Evolutionary conservation across 2,113 vertebrate genomes (phyloP).

Genomic region (Phaetusa simplex): DNA sequence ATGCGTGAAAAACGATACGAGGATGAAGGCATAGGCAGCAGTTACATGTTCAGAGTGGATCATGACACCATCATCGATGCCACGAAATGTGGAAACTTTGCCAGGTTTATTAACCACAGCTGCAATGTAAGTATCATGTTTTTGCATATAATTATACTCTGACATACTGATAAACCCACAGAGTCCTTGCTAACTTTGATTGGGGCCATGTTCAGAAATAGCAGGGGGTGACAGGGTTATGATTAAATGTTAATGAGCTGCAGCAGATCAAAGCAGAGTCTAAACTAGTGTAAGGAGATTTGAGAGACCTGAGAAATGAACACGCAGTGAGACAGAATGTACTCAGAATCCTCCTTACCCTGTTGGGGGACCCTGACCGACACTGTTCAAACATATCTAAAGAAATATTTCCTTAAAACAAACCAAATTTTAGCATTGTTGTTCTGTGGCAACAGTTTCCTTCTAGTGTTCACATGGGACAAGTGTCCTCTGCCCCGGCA

Average conservation of each 20-base stretch:
- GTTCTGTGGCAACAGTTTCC: background rate
- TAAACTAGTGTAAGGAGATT: background rate
- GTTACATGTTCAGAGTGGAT: constrained; percentile 99
- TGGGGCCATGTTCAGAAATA: background rate
- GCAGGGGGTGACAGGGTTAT: background rate
- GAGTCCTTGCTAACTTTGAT: background rate
- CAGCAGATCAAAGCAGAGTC: background rate
- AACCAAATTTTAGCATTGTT: background rate
- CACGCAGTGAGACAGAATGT: background rate
- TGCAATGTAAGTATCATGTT: constrained; percentile 87
- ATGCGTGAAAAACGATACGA: constrained; percentile 98
- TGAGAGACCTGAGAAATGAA: background rate
- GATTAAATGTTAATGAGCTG: background rate
- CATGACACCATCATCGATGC: constrained; percentile 99
- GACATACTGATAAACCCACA: rapidly evolving
- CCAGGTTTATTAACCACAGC: constrained; percentile 98
- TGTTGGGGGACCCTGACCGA: background rate
- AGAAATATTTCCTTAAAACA: background rate
- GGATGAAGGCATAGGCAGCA: constrained; percentile 97
- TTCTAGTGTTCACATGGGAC: background rate
- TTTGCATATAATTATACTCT: rapidly evolving
- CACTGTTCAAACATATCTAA: background rate
- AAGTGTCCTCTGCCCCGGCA: background rate
- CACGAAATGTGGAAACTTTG: constrained; percentile 97
- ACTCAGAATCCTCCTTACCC: background rate